Evolutionary conservation across 23 tunicate species (phyloP), one percentile per base, ranked within the genome.

Genomic region (Styela clava): DNA sequence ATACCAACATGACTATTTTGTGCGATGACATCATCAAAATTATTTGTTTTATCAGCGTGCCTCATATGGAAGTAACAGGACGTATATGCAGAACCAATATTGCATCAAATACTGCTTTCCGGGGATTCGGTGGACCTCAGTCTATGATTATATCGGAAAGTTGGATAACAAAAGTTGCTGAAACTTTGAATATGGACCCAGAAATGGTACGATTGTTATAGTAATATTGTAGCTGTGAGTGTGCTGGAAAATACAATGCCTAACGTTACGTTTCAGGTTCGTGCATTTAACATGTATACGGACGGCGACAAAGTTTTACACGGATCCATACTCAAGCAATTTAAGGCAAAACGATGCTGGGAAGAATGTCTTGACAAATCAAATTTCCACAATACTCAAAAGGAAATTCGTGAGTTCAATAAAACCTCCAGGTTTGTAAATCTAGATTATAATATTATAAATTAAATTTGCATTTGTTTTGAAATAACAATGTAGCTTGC

Each of bases 101-200:
- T 2, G 52, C 94, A 2, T 93, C 98, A 19, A 88, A 88, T 84
- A 93, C 98, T 0, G 98, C 98, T 0, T 93, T 93, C 37, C 89
- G 98, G 0, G 98, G 98, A 1, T 93, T 93, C 81, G 98, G 98
- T 0, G 86, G 74, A 0, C 98, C 98, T 0, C 94, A 93, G 63
- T 89, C 84, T 2, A 65, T 88, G 81, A 34, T 93, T 29, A 71
- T 85, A 22, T 81, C 85, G 0, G 98, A 93, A 74, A 79, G 68
- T 32, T 68, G 79, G 73, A 80, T 93, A 27, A 31, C 63, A 2
- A 73, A 64, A 74, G 68, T 93, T 20, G 94, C 98, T 34, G 69
- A 61, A 24, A 1, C 29, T 21, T 81, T 93, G 31, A 61, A 74
- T 2, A 68, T 81, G 62, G 2, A 86, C 7, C 86, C 72, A n/a